phyloP scores from a whole-genome alignment of 1,140 invertebrate species.

The Drosophila mayri region DNA sequence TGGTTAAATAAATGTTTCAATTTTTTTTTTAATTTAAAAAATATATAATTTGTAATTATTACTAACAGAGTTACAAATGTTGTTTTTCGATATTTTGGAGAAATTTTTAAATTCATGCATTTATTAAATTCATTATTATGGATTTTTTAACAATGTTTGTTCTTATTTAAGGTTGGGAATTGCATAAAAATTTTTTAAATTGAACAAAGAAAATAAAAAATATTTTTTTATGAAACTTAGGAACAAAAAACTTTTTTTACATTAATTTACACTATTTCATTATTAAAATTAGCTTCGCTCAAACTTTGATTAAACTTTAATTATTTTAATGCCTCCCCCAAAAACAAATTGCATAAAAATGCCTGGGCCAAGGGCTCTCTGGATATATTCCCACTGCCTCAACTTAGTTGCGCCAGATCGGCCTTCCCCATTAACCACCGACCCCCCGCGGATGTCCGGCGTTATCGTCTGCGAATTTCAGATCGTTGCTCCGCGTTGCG shows the following conservation, averaged over 20 bases:
- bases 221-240: too few species aligned
- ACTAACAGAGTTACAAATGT: too few species aligned
- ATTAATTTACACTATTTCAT: background rate
- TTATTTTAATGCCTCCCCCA: background rate
- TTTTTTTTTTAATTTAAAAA: too few species aligned
- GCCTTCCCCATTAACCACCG: slow-evolving; percentile 6
- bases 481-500: slow-evolving; percentile 61
- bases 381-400: slow-evolving; percentile 24
- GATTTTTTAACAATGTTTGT: too few species aligned
- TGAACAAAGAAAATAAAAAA: background rate
- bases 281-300: background rate
- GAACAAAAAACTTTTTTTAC: background rate
- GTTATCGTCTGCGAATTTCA: slow-evolving; percentile 42
- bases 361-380: background rate
- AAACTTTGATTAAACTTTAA: background rate
- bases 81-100: too few species aligned
- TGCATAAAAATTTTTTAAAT: background rate
- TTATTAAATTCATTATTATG: background rate
- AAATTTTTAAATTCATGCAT: too few species aligned
- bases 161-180: too few species aligned
- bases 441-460: slow-evolving; percentile 25
- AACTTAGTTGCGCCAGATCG: slow-evolving; percentile 30
- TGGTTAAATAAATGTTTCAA: too few species aligned
- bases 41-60: too few species aligned
- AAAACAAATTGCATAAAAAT: background rate